phyloP scores from a whole-genome alignment of 2,797 vertebrate genomes.

The Enteromius thamalakanensis region DNA sequence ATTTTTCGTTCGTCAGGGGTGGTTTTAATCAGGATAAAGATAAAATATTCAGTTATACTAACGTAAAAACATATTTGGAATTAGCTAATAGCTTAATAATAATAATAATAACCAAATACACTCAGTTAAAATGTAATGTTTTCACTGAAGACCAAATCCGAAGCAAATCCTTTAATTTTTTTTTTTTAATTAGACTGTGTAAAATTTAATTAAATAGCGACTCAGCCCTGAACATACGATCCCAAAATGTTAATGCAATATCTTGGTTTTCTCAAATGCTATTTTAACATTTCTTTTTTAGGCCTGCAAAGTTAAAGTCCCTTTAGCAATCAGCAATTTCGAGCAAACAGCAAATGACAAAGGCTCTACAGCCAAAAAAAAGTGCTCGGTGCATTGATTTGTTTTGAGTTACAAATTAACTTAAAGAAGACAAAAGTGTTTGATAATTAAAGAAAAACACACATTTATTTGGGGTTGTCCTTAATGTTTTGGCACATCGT shows the following conservation, averaged over 20 bases:
- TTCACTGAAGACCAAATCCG: neutral
- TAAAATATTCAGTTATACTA: slow-evolving; percentile 31
- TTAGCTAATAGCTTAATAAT: neutral
- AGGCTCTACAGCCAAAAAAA: neutral
- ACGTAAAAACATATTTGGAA: neutral
- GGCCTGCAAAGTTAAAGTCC: neutral
- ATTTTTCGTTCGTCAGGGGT: slow-evolving; percentile 54
- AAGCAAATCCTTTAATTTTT: neutral
- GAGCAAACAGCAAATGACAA: neutral
- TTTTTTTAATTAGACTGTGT: neutral
- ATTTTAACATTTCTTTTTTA: neutral
- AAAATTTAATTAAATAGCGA: slow-evolving; percentile 7
- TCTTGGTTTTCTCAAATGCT: neutral
- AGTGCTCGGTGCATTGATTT: neutral
- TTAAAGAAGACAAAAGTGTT: slow-evolving; percentile 49
- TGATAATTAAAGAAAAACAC: slow-evolving; percentile 48
- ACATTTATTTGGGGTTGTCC: slow-evolving; percentile 57
- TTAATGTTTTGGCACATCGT: slow-evolving; percentile 60
- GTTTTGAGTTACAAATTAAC: slow-evolving; percentile 8
- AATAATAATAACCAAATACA: neutral
- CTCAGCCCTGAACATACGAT: neutral
- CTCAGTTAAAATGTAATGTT: neutral
- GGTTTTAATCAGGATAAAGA: slow-evolving; percentile 59
- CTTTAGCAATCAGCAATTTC: neutral
- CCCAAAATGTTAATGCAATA: slow-evolving; percentile 10